Evolutionary conservation across 2,888 invertebrate species (phyloP).

Genomic region (Neoascia interrupta): DNA sequence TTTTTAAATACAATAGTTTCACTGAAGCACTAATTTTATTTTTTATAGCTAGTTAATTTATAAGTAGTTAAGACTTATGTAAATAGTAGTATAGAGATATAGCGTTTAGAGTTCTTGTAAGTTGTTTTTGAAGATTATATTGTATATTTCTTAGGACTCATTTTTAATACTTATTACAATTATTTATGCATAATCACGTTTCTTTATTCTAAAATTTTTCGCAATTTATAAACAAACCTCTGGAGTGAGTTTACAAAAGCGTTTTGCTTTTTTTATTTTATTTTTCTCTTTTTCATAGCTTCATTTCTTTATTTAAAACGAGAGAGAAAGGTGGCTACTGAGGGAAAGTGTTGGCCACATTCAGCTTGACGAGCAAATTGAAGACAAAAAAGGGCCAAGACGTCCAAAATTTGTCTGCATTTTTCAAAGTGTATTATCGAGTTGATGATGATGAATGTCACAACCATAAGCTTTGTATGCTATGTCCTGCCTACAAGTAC

Average conservation of each 20-base stretch:
- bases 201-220: no score
- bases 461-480: no score
- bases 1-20: not conserved
- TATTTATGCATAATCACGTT: conserved; percentile 45
- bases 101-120: conserved; percentile 14
- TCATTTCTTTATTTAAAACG: not conserved
- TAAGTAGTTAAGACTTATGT: conserved; percentile 20
- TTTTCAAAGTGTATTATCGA: no score
- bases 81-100: not conserved
- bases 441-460: no score
- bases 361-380: no score
- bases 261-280: not conserved
- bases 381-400: no score
- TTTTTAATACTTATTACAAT: conserved; percentile 59
- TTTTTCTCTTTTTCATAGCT: not conserved
- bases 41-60: not conserved
- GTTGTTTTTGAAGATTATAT: conserved; percentile 3
- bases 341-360: no score
- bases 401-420: no score
- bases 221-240: conserved; percentile 18
- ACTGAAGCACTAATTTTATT: conserved; percentile 10
- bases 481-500: no score
- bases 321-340: not conserved
- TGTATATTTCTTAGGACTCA: conserved; percentile 45
- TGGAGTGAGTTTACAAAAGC: not conserved